Evolutionary conservation across 2,113 vertebrate species (phyloP).

Genomic region (Eptesicus fuscus): DNA sequence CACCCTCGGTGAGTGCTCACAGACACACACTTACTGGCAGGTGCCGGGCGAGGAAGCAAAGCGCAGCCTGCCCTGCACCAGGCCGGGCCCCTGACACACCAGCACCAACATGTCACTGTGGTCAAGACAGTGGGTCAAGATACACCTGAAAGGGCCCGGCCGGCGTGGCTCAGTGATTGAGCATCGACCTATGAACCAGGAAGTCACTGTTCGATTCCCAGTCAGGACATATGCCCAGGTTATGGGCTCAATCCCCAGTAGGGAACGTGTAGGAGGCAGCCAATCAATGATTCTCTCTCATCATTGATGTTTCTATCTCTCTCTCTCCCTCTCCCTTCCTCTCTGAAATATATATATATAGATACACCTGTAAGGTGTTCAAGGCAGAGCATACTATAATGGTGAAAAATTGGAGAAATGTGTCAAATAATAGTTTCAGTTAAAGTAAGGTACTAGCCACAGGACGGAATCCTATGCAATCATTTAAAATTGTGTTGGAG

Average conservation of each 20-base stretch:
- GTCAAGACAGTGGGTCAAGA: not conserved
- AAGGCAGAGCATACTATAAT: not conserved
- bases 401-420: not conserved
- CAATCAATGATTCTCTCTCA: too few relatives aligned
- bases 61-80: not conserved
- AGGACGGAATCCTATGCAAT: not conserved
- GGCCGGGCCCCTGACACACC: not conserved
- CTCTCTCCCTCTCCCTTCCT: too few relatives aligned
- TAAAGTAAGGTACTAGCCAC: too few relatives aligned
- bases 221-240: too few relatives aligned
- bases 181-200: too few relatives aligned
- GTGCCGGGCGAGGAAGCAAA: not conserved
- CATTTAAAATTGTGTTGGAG: not conserved
- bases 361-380: not conserved
- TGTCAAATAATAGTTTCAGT: not conserved
- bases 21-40: rapidly evolving
- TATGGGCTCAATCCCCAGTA: too few relatives aligned
- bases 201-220: too few relatives aligned
- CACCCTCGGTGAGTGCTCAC: not conserved
- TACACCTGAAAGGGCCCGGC: not conserved
- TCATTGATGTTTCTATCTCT: too few relatives aligned
- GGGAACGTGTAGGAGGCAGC: too few relatives aligned
- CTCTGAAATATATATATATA: too few relatives aligned
- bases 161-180: too few relatives aligned
- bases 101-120: not conserved